Base-by-base conservation (phyloP, 2,888 invertebrate species). In the Glomeris marginata region DNA sequence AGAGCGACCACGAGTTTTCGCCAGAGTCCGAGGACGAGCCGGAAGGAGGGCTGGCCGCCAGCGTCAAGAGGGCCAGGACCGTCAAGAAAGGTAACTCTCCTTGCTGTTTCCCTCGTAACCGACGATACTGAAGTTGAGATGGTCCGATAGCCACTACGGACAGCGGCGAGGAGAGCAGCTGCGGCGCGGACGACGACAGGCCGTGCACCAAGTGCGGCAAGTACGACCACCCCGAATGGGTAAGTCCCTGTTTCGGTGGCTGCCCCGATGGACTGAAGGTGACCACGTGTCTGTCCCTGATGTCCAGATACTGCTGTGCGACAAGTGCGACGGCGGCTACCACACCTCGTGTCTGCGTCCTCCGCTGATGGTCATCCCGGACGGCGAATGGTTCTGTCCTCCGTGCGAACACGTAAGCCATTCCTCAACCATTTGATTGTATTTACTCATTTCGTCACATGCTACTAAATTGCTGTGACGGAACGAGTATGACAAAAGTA, bases 341-440 rank as follows among this genome's bases (percentile, higher is more conserved):
- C 97, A 98, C 72, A 94, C 91, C 54, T 86, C 87, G 41, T 98
- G 97, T 64, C 75, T 97, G 37, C 78, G 85, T 54, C 97, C 97
- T 0, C 79, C 91, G 52, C 75, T 98, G 40, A 80, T 94, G 70
- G 77, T 87, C 33, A 85, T 98, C 60, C 98, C 97, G 0, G 91
- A 92, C 64, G 95, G 95, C 0, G 87, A 94, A 67, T 98, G 97
- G 98, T 90, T 78, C 69, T 98, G 98, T 68, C 97, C 97, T 34
- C 85, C 87, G 0, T 98, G 97, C 69, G 86, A 91, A 67, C 97
- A 97, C 69, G 87, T 85, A 61, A 76, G 83, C 63, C 10, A 11
- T n/a, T n/a, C n/a, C n/a, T 11, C n/a, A 16, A 50, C 6, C n/a
- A 11, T n/a, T n/a, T n/a, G n/a, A n/a, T n/a, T n/a, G n/a, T n/a